Evolutionary conservation across 2,888 invertebrate genomes (phyloP).

Genomic region (Ctena decussata): DNA sequence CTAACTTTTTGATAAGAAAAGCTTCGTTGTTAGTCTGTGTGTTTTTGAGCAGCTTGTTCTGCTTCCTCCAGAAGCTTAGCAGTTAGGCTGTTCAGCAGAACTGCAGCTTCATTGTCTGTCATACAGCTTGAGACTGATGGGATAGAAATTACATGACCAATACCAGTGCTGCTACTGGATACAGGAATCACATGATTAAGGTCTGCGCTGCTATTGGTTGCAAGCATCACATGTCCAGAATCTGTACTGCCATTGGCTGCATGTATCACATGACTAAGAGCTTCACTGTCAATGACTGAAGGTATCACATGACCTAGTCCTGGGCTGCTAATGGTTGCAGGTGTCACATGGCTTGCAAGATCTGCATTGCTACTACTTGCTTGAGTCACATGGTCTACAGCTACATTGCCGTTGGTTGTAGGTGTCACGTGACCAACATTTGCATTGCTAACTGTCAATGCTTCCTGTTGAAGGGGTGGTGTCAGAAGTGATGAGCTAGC

Average conservation of each 20-base stretch:
- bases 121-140: not conserved
- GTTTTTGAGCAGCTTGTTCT: not conserved
- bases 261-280: not conserved
- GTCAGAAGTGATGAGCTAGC: not conserved
- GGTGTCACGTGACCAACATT: no score
- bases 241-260: not conserved
- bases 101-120: not conserved
- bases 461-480: not conserved
- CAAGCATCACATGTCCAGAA: conserved; percentile 22
- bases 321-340: not conserved
- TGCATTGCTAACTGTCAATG: no score
- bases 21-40: not conserved
- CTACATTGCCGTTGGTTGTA: no score
- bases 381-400: no score
- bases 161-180: not conserved
- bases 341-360: not conserved
- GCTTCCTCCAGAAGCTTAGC: not conserved
- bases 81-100: not conserved
- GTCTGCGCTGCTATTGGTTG: not conserved
- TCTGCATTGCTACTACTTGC: conserved; percentile 9
- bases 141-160: not conserved
- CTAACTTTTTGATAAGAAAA: no score
- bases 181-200: not conserved
- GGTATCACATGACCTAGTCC: conserved; percentile 32
- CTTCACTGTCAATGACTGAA: conserved; percentile 1